phyloP scores from a whole-genome alignment of 2,888 invertebrate genomes.

The Plagodis pulveraria region DNA sequence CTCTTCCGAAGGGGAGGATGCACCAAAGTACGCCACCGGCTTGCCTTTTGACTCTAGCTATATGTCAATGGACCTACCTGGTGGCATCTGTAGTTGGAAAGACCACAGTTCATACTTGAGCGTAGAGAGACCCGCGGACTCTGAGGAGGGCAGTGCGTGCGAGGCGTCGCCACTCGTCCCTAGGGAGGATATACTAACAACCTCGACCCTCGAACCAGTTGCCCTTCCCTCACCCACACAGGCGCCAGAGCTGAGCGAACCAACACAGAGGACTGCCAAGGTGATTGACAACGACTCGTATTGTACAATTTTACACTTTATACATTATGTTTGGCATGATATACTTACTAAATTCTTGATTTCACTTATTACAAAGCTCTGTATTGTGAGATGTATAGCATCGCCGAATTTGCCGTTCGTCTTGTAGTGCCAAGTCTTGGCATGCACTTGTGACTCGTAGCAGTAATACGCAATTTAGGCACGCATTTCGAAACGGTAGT shows the following conservation, averaged over 20 bases:
- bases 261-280: slow-evolving; percentile 72
- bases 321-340: slow-evolving; percentile 83
- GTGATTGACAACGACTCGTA: slow-evolving; percentile 82
- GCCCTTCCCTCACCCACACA: slow-evolving; percentile 73
- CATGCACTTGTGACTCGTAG: slow-evolving; percentile 58
- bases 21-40: slow-evolving; percentile 56
- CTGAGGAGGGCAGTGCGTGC: slow-evolving; percentile 25
- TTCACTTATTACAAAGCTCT: slow-evolving; percentile 73
- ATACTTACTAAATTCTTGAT: slow-evolving; percentile 79
- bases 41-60: slow-evolving; percentile 84
- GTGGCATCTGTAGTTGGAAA: slow-evolving; percentile 92
- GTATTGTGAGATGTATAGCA: slow-evolving; percentile 72
- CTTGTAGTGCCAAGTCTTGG: slow-evolving; percentile 80
- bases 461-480: slow-evolving; percentile 48
- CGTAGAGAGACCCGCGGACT: slow-evolving; percentile 65
- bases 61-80: slow-evolving; percentile 90
- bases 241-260: slow-evolving; percentile 63
- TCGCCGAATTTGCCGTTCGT: slow-evolving; percentile 71
- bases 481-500: slow-evolving; percentile 51
- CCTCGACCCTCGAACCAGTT: slow-evolving; percentile 72
- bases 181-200: slow-evolving; percentile 82
- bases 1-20: slow-evolving; percentile 72
- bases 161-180: slow-evolving; percentile 51
- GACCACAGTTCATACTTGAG: slow-evolving; percentile 92
- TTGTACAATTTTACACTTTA: slow-evolving; percentile 80